A percentile compares a stretch with the other conserved stretches of the same genome.
These are phyloP conservation scores for Xestia sexstrigata DNA, from an alignment of 2,888 invertebrate species.

Conservation along the genomic window DNA sequence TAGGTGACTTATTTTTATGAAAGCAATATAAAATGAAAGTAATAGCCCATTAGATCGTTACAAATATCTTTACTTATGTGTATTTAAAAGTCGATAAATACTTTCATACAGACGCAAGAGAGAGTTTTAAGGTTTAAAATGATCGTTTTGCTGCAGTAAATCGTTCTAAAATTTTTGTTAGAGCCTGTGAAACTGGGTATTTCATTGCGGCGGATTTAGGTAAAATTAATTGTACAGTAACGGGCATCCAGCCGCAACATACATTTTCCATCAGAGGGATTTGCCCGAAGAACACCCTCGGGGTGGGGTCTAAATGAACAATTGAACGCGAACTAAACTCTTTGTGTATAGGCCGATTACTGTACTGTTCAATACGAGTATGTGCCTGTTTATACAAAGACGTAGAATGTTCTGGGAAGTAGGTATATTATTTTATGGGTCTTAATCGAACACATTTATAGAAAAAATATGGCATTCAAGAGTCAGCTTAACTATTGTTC, in stretches of 20 bases:
- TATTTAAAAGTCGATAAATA: constrained; percentile 17
- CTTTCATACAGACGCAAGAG: neutral
- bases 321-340: constrained; percentile 64
- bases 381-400: neutral
- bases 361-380: constrained; percentile 1
- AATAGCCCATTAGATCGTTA: constrained; percentile 1
- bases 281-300: constrained; percentile 71
- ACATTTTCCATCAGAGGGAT: constrained; percentile 86
- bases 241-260: constrained; percentile 79
- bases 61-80: neutral
- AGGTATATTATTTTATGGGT: neutral
- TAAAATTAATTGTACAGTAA: constrained; percentile 83
- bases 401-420: neutral
- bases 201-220: constrained; percentile 77
- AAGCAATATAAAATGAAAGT: constrained; percentile 1
- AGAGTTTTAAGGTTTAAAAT: neutral
- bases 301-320: constrained; percentile 64
- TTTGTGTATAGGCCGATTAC: constrained; percentile 60
- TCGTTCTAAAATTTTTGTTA: constrained; percentile 63
- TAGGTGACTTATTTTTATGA: neutral
- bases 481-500: neutral
- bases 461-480: neutral
- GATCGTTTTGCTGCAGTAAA: constrained; percentile 7
- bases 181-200: constrained; percentile 54
- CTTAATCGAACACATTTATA: neutral